A percentile compares a stretch with the other conserved stretches of the same genome.
phyloP scores from a whole-genome alignment of 2,113 vertebrate genomes.

The Gallinago jamesoni region DNA sequence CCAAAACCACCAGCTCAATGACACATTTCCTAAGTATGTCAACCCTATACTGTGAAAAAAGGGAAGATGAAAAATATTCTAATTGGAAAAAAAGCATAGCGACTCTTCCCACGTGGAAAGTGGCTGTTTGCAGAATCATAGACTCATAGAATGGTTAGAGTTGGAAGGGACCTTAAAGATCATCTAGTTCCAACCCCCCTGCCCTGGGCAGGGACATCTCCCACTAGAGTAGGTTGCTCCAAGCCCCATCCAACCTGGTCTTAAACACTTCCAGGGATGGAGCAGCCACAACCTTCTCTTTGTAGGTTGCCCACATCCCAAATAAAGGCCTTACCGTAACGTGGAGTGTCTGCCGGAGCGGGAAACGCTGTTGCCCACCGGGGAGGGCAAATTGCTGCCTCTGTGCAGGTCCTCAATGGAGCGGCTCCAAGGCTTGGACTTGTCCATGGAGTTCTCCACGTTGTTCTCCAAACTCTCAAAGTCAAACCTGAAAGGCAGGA shows the following conservation, averaged over 20 bases:
- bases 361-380: conserved; percentile 84
- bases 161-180: too few species aligned
- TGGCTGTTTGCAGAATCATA: too few species aligned
- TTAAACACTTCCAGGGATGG: too few species aligned
- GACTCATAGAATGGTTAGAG: too few species aligned
- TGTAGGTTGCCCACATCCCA: neutral
- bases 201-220: too few species aligned
- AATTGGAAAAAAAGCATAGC: fast-evolving
- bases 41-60: neutral
- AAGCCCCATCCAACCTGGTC: too few species aligned
- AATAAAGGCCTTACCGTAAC: conserved; percentile 77
- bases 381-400: conserved; percentile 85
- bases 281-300: too few species aligned
- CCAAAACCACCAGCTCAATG: fast-evolving
- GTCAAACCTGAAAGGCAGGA: conserved; percentile 83
- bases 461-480: conserved; percentile 90
- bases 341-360: conserved; percentile 88
- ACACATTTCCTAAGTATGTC: fast-evolving
- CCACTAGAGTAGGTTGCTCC: too few species aligned
- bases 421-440: conserved; percentile 91
- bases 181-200: too few species aligned
- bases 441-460: conserved; percentile 86
- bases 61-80: neutral
- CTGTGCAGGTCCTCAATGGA: conserved; percentile 96
- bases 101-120: too few species aligned